Evolutionary conservation across 2,888 invertebrate genomes (phyloP), one percentile per base, ranked within the genome.

Genomic region (Scaptomyza parva): DNA sequence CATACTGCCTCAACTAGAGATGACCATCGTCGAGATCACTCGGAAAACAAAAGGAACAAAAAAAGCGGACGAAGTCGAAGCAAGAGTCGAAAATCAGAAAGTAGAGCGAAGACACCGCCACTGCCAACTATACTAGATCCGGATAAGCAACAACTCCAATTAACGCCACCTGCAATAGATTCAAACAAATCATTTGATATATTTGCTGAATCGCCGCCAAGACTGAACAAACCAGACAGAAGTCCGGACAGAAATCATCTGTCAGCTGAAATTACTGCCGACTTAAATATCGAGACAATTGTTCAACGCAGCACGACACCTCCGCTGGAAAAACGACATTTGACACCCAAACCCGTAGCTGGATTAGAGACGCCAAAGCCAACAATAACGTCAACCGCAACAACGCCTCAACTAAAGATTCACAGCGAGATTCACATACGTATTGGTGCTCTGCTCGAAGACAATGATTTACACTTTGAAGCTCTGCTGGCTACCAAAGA

Each of bases 141-240:
- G 22, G 30, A n/a, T 3, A 45, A 53, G 11, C 30, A 45, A 7
- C 30, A 45, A 7, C 22, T 43, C 9, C 18, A 37, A 33, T 18
- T 64, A 2, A 58, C 68, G 28, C 45, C 51, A 7, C 43, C 63
- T 24, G 22, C 17, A 14, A 33, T 24, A 9, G 39, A 57, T 12
- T 44, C 55, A 22, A 14, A 20, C 4, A 72, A 78, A 35, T 50
- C 43, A 2, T 78, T 75, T 35, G 89, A 90, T 64, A 89, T 89
- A 71, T 90, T 89, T 55, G 89, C 89, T 20, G 89, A 88, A 48
- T 89, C 90, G 5, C 88, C 89, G 44, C 84, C 89, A 70, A 76
- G 81, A 84, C 58, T 67, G 71, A 76, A 48, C 57, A 67, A 66
- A 22, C 14, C 45, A 2, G 12, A n/a, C n/a, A n/a, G 8, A n/a